A percentile compares a stretch with the other conserved stretches of the same genome.
Evolutionary conservation across 2,888 invertebrate species (phyloP).

Genomic region (Chouioia cunea): DNA sequence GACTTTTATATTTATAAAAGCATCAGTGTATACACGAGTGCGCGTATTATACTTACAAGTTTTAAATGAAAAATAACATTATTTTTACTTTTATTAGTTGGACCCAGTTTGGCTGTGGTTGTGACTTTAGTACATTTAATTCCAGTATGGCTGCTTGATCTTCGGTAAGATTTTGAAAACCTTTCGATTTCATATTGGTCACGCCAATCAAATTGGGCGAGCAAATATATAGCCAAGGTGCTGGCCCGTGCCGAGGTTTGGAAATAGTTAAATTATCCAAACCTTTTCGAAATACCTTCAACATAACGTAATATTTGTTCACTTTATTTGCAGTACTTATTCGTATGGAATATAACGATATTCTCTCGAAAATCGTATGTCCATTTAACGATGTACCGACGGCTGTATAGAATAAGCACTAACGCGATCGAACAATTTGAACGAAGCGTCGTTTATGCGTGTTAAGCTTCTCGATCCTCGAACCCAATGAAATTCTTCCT

Average conservation of each 20-base stretch:
- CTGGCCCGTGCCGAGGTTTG: conserved; percentile 71
- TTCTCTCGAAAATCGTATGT: too few relatives aligned
- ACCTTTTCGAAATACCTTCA: conserved; percentile 69
- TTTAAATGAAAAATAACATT: neutral
- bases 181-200: conserved; percentile 56
- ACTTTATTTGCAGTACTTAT: too few relatives aligned
- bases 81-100: conserved; percentile 77
- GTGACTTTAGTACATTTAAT: conserved; percentile 78
- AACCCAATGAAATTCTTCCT: too few relatives aligned
- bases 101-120: conserved; percentile 85
- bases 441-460: too few relatives aligned
- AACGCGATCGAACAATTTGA: too few relatives aligned
- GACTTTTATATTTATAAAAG: too few relatives aligned
- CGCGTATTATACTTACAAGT: neutral
- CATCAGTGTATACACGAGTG: neutral
- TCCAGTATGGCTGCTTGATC: conserved; percentile 78
- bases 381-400: too few relatives aligned
- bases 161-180: conserved; percentile 70
- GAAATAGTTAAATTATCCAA: conserved; percentile 72
- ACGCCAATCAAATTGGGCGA: conserved; percentile 72
- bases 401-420: too few relatives aligned
- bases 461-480: too few relatives aligned
- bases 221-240: conserved; percentile 80
- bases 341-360: too few relatives aligned
- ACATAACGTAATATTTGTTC: neutral